Percentiles rank a stretch among this genome's conserved stretches.
Evolutionary conservation across 2,888 invertebrate genomes (phyloP).

Genomic region (Tetheella fluctuosa): DNA sequence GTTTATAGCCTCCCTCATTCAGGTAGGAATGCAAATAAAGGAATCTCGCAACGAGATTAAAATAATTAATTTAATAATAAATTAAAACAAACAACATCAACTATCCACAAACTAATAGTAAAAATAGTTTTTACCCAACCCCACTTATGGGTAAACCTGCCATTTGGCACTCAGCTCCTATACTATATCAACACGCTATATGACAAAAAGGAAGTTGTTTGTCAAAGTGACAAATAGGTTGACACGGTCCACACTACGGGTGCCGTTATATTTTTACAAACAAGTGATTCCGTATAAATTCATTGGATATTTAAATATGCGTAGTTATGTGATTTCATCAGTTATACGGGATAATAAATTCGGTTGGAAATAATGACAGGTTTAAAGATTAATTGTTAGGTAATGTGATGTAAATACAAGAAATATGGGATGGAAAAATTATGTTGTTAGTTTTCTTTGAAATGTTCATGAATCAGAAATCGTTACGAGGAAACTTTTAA

Average conservation of each 20-base stretch:
- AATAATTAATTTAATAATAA: too few relatives aligned
- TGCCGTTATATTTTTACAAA: constrained; percentile 29
- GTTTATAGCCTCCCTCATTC: too few relatives aligned
- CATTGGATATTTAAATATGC: constrained; percentile 1
- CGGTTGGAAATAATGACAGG: not conserved
- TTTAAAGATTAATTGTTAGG: not conserved
- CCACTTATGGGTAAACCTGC: not conserved
- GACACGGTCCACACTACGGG: constrained; percentile 27
- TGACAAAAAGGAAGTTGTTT: constrained; percentile 44
- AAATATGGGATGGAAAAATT: constrained; percentile 1
- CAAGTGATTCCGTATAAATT: constrained; percentile 27
- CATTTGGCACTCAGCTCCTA: not conserved
- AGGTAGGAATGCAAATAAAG: too few relatives aligned
- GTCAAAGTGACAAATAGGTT: constrained; percentile 56
- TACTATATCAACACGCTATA: constrained; percentile 1
- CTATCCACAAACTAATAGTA: too few relatives aligned
- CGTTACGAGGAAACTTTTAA: too few relatives aligned
- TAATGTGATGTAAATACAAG: not conserved
- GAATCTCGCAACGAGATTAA: too few relatives aligned
- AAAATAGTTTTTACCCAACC: not conserved
- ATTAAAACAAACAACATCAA: too few relatives aligned
- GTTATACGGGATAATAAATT: not conserved
- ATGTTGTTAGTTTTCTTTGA: not conserved
- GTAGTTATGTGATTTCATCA: constrained; percentile 5
- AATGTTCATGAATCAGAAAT: not conserved